Base-by-base conservation (phyloP, 2,888 invertebrate genomes). In the Stegophylla sp. region DNA sequence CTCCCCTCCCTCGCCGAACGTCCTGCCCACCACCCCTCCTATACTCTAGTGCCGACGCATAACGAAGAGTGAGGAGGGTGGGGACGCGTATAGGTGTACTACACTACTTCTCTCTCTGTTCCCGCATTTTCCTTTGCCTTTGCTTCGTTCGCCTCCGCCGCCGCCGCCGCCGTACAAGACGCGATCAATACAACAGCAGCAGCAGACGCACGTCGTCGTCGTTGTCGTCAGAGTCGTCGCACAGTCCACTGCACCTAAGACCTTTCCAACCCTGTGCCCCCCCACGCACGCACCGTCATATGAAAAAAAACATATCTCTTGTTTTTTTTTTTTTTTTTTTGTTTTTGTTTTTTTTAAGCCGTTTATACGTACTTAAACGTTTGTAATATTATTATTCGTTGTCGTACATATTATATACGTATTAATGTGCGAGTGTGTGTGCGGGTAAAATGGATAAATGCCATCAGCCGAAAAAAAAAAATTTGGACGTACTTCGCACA, bases 181-280 rank as follows among this genome's bases (percentile, higher is more conserved):
- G 67, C 71, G 79, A 79, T 79, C 79, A 79, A 79, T 79, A 79
- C 69, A 61, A 79, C 79, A 41, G 48, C 34, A 45, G 69, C 79
- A 41, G 48, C 34, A 45, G 69, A 79, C 79, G n/a, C 61, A 79
- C 48, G 71, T 77, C 77, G 77, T 67, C 59, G 77, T 59, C 43
- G 67, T 43, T 13, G 67, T 73, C 41, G 63, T 17, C 41, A 41
- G 20, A 1, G 72, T 45, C 20, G 13, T 43, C 23, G 45, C 12
- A 43, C 15, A 5, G 43, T 17, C 48, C 53, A 41, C 34, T 56
- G 17, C 72, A 7, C 43, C 13, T 66, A 66, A 53, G 66, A 56
- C 12, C 43, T 4, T 5, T 5, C 7, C 10, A n/a, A n/a, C n/a
- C n/a, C n/a, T n/a, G 20, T n/a, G 13, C 20, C 43, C 34, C 23